Conservation (phyloP, 2,113 vertebrate genomes). For the Mellivora capensis region DNA sequence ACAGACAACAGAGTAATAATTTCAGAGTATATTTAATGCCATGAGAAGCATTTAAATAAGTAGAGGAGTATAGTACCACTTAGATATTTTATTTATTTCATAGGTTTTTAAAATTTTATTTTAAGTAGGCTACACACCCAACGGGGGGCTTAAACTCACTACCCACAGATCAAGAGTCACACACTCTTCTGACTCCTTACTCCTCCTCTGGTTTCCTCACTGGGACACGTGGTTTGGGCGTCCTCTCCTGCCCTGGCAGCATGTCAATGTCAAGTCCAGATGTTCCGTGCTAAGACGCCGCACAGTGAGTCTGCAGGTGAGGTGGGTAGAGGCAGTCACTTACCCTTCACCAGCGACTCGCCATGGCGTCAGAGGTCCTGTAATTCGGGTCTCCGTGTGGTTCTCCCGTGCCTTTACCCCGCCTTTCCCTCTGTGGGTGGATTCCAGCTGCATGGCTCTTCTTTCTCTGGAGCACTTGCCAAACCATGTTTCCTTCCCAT, state of each 20-base stretch:
- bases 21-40: background rate
- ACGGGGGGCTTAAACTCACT: background rate
- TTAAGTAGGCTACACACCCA: background rate
- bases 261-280: background rate
- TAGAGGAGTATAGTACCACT: background rate
- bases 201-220: background rate
- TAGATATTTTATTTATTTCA: background rate
- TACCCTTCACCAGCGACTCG: background rate
- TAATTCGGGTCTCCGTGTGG: rapidly evolving
- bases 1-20: background rate
- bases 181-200: background rate
- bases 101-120: background rate
- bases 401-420: background rate
- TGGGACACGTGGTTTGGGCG: background rate
- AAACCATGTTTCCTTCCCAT: background rate
- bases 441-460: background rate
- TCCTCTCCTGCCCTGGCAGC: background rate
- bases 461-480: background rate
- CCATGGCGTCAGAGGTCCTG: rapidly evolving
- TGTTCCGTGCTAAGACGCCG: background rate
- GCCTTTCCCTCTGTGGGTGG: background rate
- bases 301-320: too few species aligned
- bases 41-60: background rate
- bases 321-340: background rate
- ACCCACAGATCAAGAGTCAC: background rate